Evolutionary conservation across 2,888 invertebrate genomes (phyloP).

Genomic region (Orgyia antiqua): DNA sequence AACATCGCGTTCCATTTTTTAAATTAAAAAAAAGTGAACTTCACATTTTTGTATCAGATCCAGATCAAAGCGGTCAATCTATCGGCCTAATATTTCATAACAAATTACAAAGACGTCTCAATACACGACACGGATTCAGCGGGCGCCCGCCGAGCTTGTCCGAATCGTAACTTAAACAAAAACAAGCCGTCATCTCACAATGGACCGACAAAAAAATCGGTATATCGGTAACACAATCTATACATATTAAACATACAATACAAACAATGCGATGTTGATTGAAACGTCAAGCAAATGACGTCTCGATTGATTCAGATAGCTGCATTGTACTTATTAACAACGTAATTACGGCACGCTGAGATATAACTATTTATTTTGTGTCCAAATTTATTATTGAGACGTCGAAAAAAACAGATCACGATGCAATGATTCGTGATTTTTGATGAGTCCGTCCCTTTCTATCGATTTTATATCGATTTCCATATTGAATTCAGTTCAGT

Average conservation of each 20-base stretch:
- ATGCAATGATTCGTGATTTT: slow-evolving; percentile 64
- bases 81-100: slow-evolving; percentile 54
- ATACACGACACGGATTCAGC: slow-evolving; percentile 41
- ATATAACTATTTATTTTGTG: slow-evolving; percentile 71
- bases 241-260: slow-evolving; percentile 72
- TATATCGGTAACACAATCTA: slow-evolving; percentile 77
- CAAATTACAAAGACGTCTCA: slow-evolving; percentile 58
- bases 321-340: slow-evolving; percentile 70
- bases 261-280: slow-evolving; percentile 76
- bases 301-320: slow-evolving; percentile 65
- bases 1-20: slow-evolving; percentile 20
- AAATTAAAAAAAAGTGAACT: slow-evolving; percentile 16
- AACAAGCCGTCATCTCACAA: slow-evolving; percentile 52
- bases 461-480: slow-evolving; percentile 58
- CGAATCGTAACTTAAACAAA: slow-evolving; percentile 38
- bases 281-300: slow-evolving; percentile 74
- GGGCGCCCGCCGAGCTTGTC: slow-evolving; percentile 35
- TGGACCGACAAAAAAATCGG: slow-evolving; percentile 53
- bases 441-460: slow-evolving; percentile 33
- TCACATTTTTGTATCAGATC: slow-evolving; percentile 23
- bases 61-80: slow-evolving; percentile 24
- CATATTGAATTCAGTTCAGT: slow-evolving; percentile 42
- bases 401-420: slow-evolving; percentile 57
- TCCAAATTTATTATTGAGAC: slow-evolving; percentile 66
- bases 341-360: slow-evolving; percentile 72